Evolutionary conservation across 1,140 invertebrate species (phyloP), one percentile per base, ranked within the genome.

Genomic region (Eciton burchellii): DNA sequence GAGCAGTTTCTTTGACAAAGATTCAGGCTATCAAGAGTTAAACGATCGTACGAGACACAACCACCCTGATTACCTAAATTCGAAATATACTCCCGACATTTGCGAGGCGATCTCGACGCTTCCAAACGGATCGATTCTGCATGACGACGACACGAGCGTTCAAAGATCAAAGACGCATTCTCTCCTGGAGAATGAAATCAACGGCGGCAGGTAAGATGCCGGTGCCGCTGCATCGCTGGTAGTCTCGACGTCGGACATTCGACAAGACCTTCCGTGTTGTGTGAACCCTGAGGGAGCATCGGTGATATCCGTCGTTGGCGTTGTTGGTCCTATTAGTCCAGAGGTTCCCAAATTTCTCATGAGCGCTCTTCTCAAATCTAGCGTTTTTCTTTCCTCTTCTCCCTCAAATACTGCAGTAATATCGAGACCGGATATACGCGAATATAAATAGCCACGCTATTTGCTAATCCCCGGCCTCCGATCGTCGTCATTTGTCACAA

Each of bases 11-110:
- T 35, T 11, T 47, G 1, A 29, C 6, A 16, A 35, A 43, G 6
- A 63, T 52, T 76, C 60, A 76, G 59, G 29, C 72, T 49, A 3
- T 76, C 65, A 65, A 76, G 45, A 45, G 26, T 41, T 76, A 76
- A 19, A 76, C 45, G 72, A 41, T 62, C 43, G 41, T 62, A 62
- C 0, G 52, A 73, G 49, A 72, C 47, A 65, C 35, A 47, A 77
- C 81, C 79, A 87, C 72, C 72, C 84, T 81, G 84, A 86, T 87
- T 73, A 68, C 66, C 72, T 65, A 19, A 76, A 65, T 9, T 68
- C n/a, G 43, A 29, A 83, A 83, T 47, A 21, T 59, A 45, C 19
- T 47, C 57, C 66, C 24, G 24, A 12, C 16, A 11, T 60, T 56
- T 43, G 12, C 76, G 54, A 56, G 59, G 35, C 45, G 45, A 70